Base-by-base conservation (phyloP, 1,140 invertebrate genomes). In the Euura lappo region DNA sequence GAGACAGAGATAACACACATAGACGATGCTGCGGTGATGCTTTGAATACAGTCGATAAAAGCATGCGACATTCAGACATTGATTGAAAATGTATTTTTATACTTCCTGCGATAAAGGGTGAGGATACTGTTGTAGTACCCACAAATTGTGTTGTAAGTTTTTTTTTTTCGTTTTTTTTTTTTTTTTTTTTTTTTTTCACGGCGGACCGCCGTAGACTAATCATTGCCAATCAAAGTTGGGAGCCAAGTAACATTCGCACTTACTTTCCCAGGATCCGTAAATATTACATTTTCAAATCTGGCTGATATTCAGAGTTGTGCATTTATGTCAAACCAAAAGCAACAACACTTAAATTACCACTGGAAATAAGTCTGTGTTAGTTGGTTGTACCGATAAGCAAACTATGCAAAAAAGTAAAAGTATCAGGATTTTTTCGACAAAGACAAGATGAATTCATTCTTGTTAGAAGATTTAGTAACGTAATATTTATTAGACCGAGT, bases 11-110 rank as follows among this genome's bases (percentile, higher is more conserved):
- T n/a, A 28, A 28, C 28, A 51, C 6, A 51, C 47, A 51, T 51
- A 51, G 13, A 60, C 51, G 6, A 11, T 60, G 51, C 10, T 28
- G 13, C 10, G 51, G 10, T 60, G 6, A 60, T 60, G 10, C 5
- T 11, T 3, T 6, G 51, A 60, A 60, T 60, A 11, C 13, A 3
- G 10, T 60, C 13, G 51, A 11, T 60, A 60, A 60, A 5, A 60
- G 13, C 51, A 60, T 60, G 51, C 51, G 51, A 60, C 51, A 60
- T 60, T 60, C 3, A 60, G 51, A 60, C 51, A 60, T 60, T 60
- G 51, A 60, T 60, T 60, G 51, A 60, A 60, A 60, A 60, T 60
- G 51, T 60, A 60, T 60, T 60, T 60, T 60, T 6, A 60, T 60
- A 60, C 51, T 60, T 60, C 51, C 51, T 60, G 51, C 51, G 51